Evolutionary conservation across 2,797 vertebrate species (phyloP), one percentile per base, ranked within the genome.

Genomic region (Crenuchus spilurus): DNA sequence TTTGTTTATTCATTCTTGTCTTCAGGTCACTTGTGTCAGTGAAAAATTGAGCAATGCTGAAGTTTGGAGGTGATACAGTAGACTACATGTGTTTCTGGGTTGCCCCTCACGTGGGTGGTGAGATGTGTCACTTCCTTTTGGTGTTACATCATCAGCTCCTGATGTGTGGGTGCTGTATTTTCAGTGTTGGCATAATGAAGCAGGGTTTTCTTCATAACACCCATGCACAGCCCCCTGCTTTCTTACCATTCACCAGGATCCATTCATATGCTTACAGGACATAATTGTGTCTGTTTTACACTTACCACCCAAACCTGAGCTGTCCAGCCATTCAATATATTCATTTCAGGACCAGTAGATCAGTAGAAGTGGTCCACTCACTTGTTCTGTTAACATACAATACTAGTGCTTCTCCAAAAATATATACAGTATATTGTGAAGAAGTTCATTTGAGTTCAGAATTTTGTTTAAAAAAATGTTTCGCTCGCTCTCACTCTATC

Each of bases 81-180:
- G 57, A 35, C 54, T 75, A 26, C 28, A 48, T 79, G 44, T 79
- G 67, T 71, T 79, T 75, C 55, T 44, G 67, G 77, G 74, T 74
- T 58, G 58, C 66, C 63, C 52, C 52, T 60, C 46, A 52, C 63
- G 72, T 74, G 52, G 49, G 74, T 10, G 52, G 51, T n/a, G 66
- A 74, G 30, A 71, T 75, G 49, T 74, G 68, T 72, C 64, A 75
- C 68, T 54, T 72, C 58, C 51, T 55, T 30, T 57, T 64, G 79
- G 33, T 33, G 55, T 64, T 46, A 57, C 28, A 71, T 79, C 67
- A 62, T 60, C 46, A 65, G 52, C 44, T 58, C 54, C 76, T 65
- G 58, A 70, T 8, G 72, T 72, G 64, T 68, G 20, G 10, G 42
- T 26, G 64, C 55, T 61, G 37, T 78, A 37, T 76, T 76, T 75